Percentiles rank a stretch among this genome's conserved stretches.
These are phyloP conservation scores for Masnerella sp. DNA, from an alignment of 2,888 invertebrate species.

Conservation along the genomic window DNA sequence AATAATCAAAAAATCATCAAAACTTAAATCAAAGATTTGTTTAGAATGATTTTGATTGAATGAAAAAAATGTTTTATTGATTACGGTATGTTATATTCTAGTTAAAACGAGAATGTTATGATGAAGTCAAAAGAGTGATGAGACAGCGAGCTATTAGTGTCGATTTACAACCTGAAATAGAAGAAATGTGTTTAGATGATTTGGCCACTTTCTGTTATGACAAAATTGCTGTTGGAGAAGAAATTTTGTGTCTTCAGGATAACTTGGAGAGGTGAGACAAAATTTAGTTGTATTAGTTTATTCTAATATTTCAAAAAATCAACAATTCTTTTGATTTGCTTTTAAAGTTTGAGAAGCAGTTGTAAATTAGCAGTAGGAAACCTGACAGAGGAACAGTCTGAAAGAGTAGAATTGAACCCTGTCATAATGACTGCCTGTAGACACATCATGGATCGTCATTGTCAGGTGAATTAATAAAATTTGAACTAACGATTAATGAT, in stretches of 20 bases:
- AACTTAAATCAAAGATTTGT: too few species aligned
- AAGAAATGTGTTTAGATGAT: slow-evolving; percentile 92
- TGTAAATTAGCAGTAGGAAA: slow-evolving; percentile 89
- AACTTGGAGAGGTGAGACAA: slow-evolving; percentile 81
- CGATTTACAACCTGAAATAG: slow-evolving; percentile 95
- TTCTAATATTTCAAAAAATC: neutral
- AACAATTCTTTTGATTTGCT: too few species aligned
- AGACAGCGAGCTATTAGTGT: slow-evolving; percentile 94
- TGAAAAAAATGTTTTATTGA: too few species aligned
- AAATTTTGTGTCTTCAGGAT: slow-evolving; percentile 94
- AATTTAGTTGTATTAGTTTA: neutral
- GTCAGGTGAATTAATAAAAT: slow-evolving; percentile 78
- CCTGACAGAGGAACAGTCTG: slow-evolving; percentile 94
- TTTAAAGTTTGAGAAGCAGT: slow-evolving; percentile 70
- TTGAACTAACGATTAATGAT: too few species aligned
- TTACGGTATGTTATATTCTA: too few species aligned
- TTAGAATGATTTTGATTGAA: too few species aligned
- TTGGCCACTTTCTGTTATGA: slow-evolving; percentile 90
- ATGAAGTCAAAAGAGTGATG: slow-evolving; percentile 94
- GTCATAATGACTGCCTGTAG: slow-evolving; percentile 90
- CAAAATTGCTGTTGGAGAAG: slow-evolving; percentile 92
- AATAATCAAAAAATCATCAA: too few species aligned
- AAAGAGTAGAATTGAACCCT: slow-evolving; percentile 93
- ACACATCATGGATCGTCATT: slow-evolving; percentile 87
- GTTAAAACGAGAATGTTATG: slow-evolving; percentile 80